Evolutionary conservation across 2,888 invertebrate species (phyloP).

Genomic region (Cepaea hortensis): DNA sequence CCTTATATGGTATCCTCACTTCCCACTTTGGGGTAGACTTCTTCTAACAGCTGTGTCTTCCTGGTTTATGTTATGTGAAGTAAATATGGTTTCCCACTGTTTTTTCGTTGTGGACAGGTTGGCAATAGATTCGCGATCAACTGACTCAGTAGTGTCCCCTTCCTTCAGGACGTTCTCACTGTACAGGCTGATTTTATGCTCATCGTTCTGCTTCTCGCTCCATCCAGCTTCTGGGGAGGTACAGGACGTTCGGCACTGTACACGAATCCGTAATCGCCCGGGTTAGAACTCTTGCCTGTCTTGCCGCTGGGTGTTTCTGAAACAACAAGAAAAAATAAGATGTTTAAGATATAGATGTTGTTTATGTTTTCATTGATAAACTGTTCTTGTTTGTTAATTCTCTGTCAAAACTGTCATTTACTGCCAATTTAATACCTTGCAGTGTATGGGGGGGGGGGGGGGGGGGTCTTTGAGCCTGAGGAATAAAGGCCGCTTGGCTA

Average conservation of each 20-base stretch:
- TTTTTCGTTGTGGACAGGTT: conserved; percentile 62
- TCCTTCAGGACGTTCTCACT: conserved; percentile 69
- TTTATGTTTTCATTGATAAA: background rate
- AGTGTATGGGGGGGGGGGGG: no score
- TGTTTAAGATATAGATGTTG: background rate
- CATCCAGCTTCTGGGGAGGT: conserved; percentile 50
- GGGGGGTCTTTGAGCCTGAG: no score
- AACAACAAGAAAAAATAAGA: background rate
- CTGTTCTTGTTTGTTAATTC: background rate
- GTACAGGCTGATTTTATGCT: conserved; percentile 52
- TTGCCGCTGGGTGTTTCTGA: conserved; percentile 24
- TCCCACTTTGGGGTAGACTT: conserved; percentile 51
- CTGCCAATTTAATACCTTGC: no score
- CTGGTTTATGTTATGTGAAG: background rate
- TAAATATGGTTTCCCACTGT: conserved; percentile 63
- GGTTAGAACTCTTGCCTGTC: conserved; percentile 26
- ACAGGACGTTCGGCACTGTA: conserved; percentile 37
- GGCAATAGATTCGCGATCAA: conserved; percentile 68
- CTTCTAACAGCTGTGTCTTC: background rate
- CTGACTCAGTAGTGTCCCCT: conserved; percentile 62
- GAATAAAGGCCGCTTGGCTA: no score
- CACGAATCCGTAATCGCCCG: conserved; percentile 46
- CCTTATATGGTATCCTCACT: conserved; percentile 46
- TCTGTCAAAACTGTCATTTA: no score
- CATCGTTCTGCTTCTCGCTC: conserved; percentile 34